Conservation (phyloP, 2,797 vertebrate species). For the Etheostoma nigrum region DNA sequence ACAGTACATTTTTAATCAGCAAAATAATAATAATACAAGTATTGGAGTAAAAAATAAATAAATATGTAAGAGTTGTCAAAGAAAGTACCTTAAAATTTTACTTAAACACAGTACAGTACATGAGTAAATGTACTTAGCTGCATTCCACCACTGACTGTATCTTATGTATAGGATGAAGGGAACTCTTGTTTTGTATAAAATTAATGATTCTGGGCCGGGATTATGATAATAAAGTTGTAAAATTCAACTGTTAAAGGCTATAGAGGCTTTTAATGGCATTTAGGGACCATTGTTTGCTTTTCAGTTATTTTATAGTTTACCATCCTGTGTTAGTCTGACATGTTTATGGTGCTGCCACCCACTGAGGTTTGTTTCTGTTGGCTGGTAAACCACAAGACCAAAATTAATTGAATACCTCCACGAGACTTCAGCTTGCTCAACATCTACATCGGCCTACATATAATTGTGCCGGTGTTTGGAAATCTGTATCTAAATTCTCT, state of each 20-base stretch:
- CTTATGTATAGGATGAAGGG: background rate
- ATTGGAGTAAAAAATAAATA: background rate
- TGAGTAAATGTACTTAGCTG: background rate
- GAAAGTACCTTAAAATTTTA: background rate
- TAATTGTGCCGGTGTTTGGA: slow-evolving; percentile 6
- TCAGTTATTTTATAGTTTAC: slow-evolving; percentile 34
- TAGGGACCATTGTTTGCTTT: slow-evolving; percentile 37
- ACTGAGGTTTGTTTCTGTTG: slow-evolving; percentile 48
- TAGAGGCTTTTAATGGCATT: slow-evolving; percentile 29
- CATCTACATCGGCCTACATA: background rate
- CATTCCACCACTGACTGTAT: too few species aligned
- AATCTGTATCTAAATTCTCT: slow-evolving; percentile 42
- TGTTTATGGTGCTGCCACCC: slow-evolving; percentile 52
- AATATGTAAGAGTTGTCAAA: background rate
- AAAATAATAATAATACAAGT: background rate
- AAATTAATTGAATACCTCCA: background rate
- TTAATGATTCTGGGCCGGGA: background rate
- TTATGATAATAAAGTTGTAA: background rate
- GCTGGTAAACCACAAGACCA: slow-evolving; percentile 22
- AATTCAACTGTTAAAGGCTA: background rate
- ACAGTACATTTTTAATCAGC: background rate
- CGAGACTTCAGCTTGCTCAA: background rate
- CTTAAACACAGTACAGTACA: background rate
- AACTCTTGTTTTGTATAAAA: background rate
- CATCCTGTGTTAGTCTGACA: slow-evolving; percentile 39